Percentiles rank a stretch among this genome's conserved stretches.
Conservation (phyloP, 2,797 vertebrate species). For the Kryptopterus vitreolus region DNA sequence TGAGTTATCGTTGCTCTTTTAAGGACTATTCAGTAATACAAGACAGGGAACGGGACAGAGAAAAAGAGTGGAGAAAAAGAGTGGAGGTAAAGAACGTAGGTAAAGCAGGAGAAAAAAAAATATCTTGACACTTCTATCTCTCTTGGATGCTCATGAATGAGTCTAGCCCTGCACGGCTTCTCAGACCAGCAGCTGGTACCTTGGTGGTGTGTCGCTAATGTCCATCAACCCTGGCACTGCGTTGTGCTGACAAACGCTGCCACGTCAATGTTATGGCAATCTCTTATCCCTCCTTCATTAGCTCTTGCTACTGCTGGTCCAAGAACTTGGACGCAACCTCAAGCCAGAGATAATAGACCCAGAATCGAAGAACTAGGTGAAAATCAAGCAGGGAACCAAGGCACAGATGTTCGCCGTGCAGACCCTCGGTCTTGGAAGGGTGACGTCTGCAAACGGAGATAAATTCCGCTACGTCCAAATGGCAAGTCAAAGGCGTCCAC, state of each 20-base stretch:
- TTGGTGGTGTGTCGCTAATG: slow-evolving; percentile 37
- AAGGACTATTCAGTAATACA: background rate
- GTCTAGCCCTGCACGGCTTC: slow-evolving; percentile 29
- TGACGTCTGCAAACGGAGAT: slow-evolving; percentile 11
- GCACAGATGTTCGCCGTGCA: background rate
- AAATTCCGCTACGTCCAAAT: slow-evolving; percentile 17
- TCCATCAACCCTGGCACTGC: slow-evolving; percentile 49
- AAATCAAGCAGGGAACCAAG: background rate
- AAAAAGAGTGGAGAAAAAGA: too few species aligned
- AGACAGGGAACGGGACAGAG: slow-evolving; percentile 2
- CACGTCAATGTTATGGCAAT: slow-evolving; percentile 7
- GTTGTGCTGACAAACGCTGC: background rate
- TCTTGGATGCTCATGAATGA: slow-evolving; percentile 32
- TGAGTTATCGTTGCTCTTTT: slow-evolving; percentile 29
- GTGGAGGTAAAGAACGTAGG: background rate
- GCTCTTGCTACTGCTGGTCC: background rate
- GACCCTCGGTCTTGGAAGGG: background rate
- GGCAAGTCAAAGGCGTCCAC: background rate
- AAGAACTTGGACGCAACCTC: slow-evolving; percentile 14
- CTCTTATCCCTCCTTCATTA: slow-evolving; percentile 12
- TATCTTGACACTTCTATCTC: slow-evolving; percentile 17
- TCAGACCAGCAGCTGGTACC: slow-evolving; percentile 45
- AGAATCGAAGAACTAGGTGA: background rate
- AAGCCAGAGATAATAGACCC: slow-evolving; percentile 21
- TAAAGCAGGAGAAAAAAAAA: background rate